Conservation (phyloP, 2,888 invertebrate species). For the Ctenicera cuprea region DNA sequence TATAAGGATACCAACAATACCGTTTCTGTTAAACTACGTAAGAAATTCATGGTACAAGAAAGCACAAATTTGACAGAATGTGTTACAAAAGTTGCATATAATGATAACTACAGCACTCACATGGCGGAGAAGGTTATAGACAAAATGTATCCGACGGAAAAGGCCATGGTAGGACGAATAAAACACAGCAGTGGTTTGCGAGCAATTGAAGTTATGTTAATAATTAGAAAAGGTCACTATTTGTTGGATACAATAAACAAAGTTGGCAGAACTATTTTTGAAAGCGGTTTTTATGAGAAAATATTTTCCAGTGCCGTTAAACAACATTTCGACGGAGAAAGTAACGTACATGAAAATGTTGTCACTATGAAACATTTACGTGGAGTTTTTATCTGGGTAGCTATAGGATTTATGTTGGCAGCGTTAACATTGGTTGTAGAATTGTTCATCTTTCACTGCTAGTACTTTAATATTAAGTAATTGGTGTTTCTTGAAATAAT, state of each 20-base stretch:
- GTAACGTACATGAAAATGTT: not conserved
- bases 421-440: not conserved
- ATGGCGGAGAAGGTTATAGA: not conserved
- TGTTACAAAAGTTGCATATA: not conserved
- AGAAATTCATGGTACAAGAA: not conserved
- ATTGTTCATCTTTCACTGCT: not conserved
- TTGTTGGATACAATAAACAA: not conserved
- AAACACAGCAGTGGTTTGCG: not conserved
- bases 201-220: not conserved
- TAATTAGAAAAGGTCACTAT: not conserved
- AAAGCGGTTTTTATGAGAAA: not conserved
- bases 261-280: not conserved
- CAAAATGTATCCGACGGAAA: not conserved
- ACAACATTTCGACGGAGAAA: not conserved
- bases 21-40: not conserved
- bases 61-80: not conserved
- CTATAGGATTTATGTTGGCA: not conserved
- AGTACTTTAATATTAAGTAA: too few species aligned
- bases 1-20: not conserved
- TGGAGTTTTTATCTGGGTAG: not conserved
- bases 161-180: not conserved
- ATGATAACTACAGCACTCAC: not conserved
- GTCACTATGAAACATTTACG: constrained; percentile 1
- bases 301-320: not conserved
- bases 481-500: too few species aligned